phyloP scores from a whole-genome alignment of 92 coral and sea anemone genomes.

The Phenganax stokvisi region DNA sequence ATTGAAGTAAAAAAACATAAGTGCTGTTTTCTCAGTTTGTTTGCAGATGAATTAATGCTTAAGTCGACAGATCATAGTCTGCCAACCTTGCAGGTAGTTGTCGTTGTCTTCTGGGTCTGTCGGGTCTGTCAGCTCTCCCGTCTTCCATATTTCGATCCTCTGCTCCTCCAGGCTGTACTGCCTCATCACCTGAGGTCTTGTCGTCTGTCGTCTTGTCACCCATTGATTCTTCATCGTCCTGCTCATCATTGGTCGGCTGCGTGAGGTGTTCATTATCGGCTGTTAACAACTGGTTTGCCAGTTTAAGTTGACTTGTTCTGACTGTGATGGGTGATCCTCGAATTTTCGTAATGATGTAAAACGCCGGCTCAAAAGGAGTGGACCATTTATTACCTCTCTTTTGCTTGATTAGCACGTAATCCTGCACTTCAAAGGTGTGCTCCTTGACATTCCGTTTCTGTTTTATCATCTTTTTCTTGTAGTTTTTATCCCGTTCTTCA shows the following conservation, averaged over 20 bases:
- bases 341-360: conserved; percentile 29
- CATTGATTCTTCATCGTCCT: conserved; percentile 14
- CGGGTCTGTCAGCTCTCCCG: not conserved
- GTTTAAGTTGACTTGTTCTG: conserved; percentile 42
- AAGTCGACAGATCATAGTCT: conserved; percentile 3
- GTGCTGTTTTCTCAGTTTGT: not conserved
- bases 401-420: conserved; percentile 28
- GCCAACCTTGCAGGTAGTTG: not conserved
- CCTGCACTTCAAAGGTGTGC: conserved; percentile 27
- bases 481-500: conserved; percentile 33
- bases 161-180: not conserved
- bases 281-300: conserved; percentile 28
- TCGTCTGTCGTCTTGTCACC: conserved; percentile 8
- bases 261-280: not conserved
- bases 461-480: conserved; percentile 8
- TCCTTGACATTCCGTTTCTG: conserved; percentile 1
- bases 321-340: conserved; percentile 41
- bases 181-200: not conserved
- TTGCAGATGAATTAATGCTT: not conserved
- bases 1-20: not conserved
- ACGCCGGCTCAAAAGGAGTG: conserved; percentile 41
- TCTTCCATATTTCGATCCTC: not conserved
- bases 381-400: conserved; percentile 40
- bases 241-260: not conserved
- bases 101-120: conserved; percentile 17